Evolutionary conservation across 1,140 invertebrate species (phyloP), one percentile per base, ranked within the genome.

Genomic region (Scaptomyza graminum): DNA sequence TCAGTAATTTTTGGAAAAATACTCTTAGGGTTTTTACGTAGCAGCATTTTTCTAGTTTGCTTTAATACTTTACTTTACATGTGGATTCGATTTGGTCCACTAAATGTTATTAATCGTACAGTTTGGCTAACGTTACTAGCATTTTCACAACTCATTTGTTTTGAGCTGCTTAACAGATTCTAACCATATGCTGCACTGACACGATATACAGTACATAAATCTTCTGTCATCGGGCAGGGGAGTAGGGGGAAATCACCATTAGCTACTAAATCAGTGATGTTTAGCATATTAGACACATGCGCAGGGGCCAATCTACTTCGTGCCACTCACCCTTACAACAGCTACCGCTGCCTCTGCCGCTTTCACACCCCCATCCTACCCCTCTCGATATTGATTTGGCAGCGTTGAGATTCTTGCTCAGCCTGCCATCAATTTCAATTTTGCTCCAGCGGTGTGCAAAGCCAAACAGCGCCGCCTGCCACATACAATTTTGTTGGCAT

Each of bases 341-440:
- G 25, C 7, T 31, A 31, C 3, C 46, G 34, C 9, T n/a, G n/a
- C n/a, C n/a, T 18, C 18, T 22, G 4, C 18, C 18, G 18, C 18
- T n/a, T n/a, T n/a, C n/a, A 50, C 44, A 3, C 7, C 25, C 9
- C 13, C 31, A 1, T 15, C 39, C 1, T 31, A n/a, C 13, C 63
- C 16, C 25, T 52, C 50, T 54, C 25, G 43, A 65, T 85, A 85
- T 88, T 88, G 82, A 85, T 88, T 85, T 78, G 82, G 55, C 66
- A 70, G 41, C 62, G 64, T 65, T 66, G 76, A 68, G 62, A 62
- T 46, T 70, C 59, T 56, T 64, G 56, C 55, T 74, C 75, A 70
- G 79, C 75, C 78, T 89, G 62, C 79, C 88, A 90, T 89, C 88
- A 90, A 90, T 90, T 90, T 90, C 88, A 90, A 90, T 90, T 90